Evolutionary conservation across 2,888 invertebrate genomes (phyloP), one percentile per base, ranked within the genome.

Genomic region (Nemoura dubitans): DNA sequence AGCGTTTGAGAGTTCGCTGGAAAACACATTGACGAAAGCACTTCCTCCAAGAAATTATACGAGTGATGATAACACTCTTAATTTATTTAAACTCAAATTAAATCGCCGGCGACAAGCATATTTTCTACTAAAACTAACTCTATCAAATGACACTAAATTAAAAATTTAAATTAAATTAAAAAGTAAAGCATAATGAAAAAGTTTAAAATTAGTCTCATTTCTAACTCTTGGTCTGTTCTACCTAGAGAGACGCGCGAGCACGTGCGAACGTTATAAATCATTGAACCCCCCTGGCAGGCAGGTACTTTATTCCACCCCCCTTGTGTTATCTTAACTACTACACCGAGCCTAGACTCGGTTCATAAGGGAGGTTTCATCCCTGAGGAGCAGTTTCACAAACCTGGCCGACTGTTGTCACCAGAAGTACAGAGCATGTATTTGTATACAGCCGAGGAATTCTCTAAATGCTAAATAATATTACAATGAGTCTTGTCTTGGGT

Each of bases 261-360:
- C 84, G 76, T 84, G 84, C 59, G 26, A 59, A 76, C 3, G 59
- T 28, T 59, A 84, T 84, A 84, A 84, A 84, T 84, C 84, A 84
- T 84, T 7, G 28, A 43, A 28, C 26, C 59, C 84, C 84, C 84
- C 76, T 84, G 84, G 76, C 84, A 84, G 43, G 42, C 43, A 83
- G 84, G 76, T 84, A 84, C 76, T 84, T 59, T 76, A 84, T 84
- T 84, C 84, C 84, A 84, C 84, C 84, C 83, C 83, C 84, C 76
- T 84, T 28, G 84, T 84, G 84, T 84, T 84, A 84, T 84, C 84
- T 84, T 84, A 84, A 84, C 76, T 84, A 76, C 84, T 84, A 84
- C 84, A 84, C 84, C 27, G 84, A 26, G 59, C 27, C 29, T 59
- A 26, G 84, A 84, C 29, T 81, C 81, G 81, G 28, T 81, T 81